These are phyloP conservation scores for Drosophila leonis DNA, from an alignment of 2,888 invertebrate species.

Conservation along the genomic window DNA sequence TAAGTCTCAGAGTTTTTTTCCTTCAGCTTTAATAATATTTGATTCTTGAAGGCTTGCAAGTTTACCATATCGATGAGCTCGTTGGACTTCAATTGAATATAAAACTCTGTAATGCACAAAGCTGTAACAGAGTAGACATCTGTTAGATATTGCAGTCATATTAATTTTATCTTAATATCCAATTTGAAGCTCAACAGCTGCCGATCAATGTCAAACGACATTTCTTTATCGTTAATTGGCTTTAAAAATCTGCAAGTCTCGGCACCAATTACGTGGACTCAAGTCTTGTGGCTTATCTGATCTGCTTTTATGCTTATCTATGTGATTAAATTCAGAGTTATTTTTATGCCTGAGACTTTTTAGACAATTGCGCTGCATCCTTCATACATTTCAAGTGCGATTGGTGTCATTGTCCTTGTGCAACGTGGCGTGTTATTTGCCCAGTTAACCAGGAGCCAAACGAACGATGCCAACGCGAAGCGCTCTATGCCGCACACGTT, in stretches of 20 bases:
- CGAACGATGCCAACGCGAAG: conserved; percentile 6
- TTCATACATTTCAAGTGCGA: conserved; percentile 38
- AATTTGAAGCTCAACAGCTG: conserved; percentile 1
- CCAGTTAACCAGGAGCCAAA: conserved; percentile 41
- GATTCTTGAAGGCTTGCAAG: background rate
- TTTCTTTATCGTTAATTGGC: conserved; percentile 28
- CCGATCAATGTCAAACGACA: background rate
- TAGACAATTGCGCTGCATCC: conserved; percentile 39
- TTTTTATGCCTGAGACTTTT: conserved; percentile 32
- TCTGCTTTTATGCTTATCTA: conserved; percentile 41
- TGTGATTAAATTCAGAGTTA: conserved; percentile 30
- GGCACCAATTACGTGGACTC: conserved; percentile 39
- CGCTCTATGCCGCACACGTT: conserved; percentile 49
- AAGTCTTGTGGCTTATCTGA: conserved; percentile 36
- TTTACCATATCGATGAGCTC: background rate
- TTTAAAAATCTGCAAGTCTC: conserved; percentile 1
- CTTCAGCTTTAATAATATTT: background rate
- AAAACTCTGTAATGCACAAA: background rate
- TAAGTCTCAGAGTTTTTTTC: background rate
- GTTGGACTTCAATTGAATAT: background rate
- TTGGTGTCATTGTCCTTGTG: conserved; percentile 76
- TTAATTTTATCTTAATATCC: conserved; percentile 1
- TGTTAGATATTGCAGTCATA: background rate
- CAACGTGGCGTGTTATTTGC: conserved; percentile 64
- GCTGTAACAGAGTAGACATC: background rate